Evolutionary conservation across 2,888 invertebrate genomes (phyloP), one percentile per base, ranked within the genome.

Genomic region (Papilio gigon): DNA sequence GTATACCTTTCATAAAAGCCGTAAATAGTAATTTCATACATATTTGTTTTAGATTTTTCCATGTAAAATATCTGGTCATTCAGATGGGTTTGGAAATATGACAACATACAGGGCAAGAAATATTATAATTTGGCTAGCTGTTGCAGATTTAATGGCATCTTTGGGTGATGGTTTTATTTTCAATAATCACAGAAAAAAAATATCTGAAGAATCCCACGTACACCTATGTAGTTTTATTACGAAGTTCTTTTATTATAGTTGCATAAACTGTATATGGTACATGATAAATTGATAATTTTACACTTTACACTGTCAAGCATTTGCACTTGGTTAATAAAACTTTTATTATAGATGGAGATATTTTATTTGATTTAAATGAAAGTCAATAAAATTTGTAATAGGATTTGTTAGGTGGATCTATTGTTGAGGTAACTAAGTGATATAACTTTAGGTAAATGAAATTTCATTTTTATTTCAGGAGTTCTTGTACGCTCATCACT

Each of bases 111-210:
- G 95, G 75, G 95, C 96, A 33, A 90, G 95, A 72, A 93, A 93
- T 75, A 96, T 96, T 71, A 95, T 96, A 70, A 90, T 95, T 65
- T 96, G 96, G 95, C 88, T 97, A 67, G 96, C 96, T 6, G 87
- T 95, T 58, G 95, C 96, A 44, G 97, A 97, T 89, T 92, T 97
- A 37, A 84, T 96, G 72, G 97, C 96, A 67, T 94, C 96, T 56
- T 82, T 95, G 80, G 96, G 96, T 96, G 90, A 87, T 44, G n/a
- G n/a, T 3, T 47, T 60, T 60, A 22, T n/a, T 61, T 72, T 68
- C 65, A 74, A 66, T 71, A 35, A 35, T 33, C 6, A 9, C 6
- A 9, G 33, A 6, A 33, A 33, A 4, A 33, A 6, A n/a, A n/a
- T n/a, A n/a, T n/a, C n/a, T n/a, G n/a, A n/a, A n/a, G n/a, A n/a